A percentile compares a stretch with the other conserved stretches of the same genome.
Conservation (phyloP, 1,140 invertebrate species). For the Sycophila sp. region DNA sequence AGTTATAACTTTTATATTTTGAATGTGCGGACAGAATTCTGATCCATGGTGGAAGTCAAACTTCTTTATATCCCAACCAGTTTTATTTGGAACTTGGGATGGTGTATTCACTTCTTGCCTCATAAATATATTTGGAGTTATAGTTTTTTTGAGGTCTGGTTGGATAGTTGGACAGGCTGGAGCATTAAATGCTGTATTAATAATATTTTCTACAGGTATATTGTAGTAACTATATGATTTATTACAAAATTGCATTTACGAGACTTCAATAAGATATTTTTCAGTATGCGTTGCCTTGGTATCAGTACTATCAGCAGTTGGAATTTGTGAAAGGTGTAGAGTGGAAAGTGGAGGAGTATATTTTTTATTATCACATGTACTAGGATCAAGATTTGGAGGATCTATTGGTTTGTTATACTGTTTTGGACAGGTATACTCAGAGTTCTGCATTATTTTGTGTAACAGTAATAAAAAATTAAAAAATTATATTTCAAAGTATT, state of each 20-base stretch:
- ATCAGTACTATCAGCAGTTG: conserved; percentile 92
- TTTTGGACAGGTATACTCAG: conserved; percentile 85
- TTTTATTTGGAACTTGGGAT: conserved; percentile 97
- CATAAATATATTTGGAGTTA: conserved; percentile 97
- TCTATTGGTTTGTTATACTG: conserved; percentile 93
- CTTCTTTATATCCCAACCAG: conserved; percentile 92
- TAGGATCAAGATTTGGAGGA: conserved; percentile 92
- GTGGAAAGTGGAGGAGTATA: conserved; percentile 96
- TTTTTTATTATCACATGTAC: conserved; percentile 91
- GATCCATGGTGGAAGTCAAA: conserved; percentile 93
- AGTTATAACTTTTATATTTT: conserved; percentile 6
- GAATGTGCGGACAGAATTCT: conserved; percentile 70
- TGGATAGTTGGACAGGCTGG: conserved; percentile 98
- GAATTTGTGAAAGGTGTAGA: conserved; percentile 93
- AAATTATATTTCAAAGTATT: background rate
- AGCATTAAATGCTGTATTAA: conserved; percentile 85
- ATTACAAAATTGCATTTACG: conserved; percentile 1
- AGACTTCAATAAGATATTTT: conserved; percentile 32
- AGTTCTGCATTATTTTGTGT: background rate
- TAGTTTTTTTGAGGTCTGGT: conserved; percentile 94
- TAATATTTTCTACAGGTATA: conserved; percentile 87
- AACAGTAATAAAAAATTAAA: background rate
- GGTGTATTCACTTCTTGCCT: conserved; percentile 95
- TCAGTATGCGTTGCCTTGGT: conserved; percentile 87
- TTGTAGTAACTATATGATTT: background rate